Evolutionary conservation across 2,113 vertebrate species (phyloP).

Genomic region (Pseudorectes ferrugineus): DNA sequence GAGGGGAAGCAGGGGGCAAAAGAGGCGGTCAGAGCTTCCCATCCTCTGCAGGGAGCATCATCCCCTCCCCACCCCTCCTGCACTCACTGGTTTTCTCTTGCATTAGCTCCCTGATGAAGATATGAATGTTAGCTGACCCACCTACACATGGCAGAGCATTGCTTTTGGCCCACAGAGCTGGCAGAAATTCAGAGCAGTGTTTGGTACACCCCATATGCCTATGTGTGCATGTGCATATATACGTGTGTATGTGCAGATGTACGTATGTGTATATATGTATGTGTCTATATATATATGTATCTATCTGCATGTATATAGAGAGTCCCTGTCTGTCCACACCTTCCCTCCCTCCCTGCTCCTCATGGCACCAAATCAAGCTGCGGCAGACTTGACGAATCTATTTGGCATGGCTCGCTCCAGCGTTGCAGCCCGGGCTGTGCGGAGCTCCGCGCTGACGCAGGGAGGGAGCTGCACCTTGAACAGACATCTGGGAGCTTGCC

Average conservation of each 20-base stretch:
- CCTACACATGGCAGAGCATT: conserved; percentile 16
- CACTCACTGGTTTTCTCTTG: background rate
- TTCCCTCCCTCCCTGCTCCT: conserved; percentile 21
- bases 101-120: conserved; percentile 32
- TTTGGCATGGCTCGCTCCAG: conserved; percentile 66
- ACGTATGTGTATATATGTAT: background rate
- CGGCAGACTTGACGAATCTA: conserved; percentile 76
- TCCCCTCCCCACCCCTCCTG: background rate
- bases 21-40: background rate
- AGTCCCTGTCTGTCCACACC: conserved; percentile 7
- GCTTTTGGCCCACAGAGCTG: conserved; percentile 39
- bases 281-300: background rate
- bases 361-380: conserved; percentile 74
- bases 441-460: background rate
- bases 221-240: background rate
- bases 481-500: conserved; percentile 7
- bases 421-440: conserved; percentile 17
- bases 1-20: background rate
- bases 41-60: background rate
- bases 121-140: background rate
- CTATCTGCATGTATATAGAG: background rate
- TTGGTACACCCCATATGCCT: background rate
- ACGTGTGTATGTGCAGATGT: background rate
- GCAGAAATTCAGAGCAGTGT: conserved; percentile 31
- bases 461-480: conserved; percentile 11